These are phyloP conservation scores for Mesaphorura yosii DNA, from an alignment of 1,140 invertebrate species.

Conservation along the genomic window DNA sequence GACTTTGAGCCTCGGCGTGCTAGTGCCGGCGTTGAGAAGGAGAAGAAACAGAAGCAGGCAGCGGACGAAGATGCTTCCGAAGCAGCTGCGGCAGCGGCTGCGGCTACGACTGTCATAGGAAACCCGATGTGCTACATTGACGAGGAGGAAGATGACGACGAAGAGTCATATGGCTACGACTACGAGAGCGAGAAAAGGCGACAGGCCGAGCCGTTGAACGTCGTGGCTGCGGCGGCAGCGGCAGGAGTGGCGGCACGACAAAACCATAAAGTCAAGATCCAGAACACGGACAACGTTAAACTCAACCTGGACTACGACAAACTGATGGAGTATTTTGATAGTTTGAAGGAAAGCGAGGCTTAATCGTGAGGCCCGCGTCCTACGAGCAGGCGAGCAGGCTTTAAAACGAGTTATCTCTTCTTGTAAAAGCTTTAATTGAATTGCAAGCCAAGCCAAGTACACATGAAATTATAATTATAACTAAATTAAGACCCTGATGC, in stretches of 20 bases:
- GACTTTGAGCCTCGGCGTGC: constrained; percentile 23
- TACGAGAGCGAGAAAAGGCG: constrained; percentile 34
- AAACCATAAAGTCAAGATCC: constrained; percentile 20
- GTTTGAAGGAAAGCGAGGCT: constrained; percentile 72
- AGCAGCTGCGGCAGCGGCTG: constrained; percentile 23
- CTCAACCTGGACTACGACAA: constrained; percentile 91
- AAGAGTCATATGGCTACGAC: constrained; percentile 24
- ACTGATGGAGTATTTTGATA: constrained; percentile 95
- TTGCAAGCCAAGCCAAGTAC: no score
- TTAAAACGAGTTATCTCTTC: no score
- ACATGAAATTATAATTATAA: no score
- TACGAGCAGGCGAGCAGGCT: no score
- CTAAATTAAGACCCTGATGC: no score
- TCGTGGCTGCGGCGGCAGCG: constrained; percentile 28
- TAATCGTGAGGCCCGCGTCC: constrained; percentile 1
- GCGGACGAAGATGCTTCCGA: no score
- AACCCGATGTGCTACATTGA: constrained; percentile 65
- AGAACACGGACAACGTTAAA: constrained; percentile 39
- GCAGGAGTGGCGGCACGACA: constrained; percentile 25
- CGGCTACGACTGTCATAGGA: constrained; percentile 63
- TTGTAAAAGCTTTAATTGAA: no score
- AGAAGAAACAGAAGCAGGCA: no score
- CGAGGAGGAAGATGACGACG: constrained; percentile 30
- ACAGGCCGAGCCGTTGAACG: constrained; percentile 30
- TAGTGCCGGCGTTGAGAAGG: constrained; percentile 16